Percentiles rank a stretch among this genome's conserved stretches.
phyloP scores from a whole-genome alignment of 2,113 vertebrate species.

The Spheniscus mendiculus region DNA sequence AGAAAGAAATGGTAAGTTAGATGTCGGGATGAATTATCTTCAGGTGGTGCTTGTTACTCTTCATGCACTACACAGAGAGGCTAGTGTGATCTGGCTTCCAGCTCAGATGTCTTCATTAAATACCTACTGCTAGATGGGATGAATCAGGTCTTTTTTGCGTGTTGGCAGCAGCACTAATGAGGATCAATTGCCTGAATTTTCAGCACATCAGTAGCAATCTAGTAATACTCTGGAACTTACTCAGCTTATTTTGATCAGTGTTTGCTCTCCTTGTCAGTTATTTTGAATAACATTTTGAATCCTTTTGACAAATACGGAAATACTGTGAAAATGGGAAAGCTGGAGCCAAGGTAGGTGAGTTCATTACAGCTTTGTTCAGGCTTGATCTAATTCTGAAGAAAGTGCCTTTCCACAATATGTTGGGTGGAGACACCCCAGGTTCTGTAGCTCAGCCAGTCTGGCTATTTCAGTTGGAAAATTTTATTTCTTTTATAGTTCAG shows the following conservation, averaged over 20 bases:
- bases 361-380: constrained; percentile 7
- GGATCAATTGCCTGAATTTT: background rate
- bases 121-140: background rate
- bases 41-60: background rate
- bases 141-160: background rate
- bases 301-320: background rate
- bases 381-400: background rate
- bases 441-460: background rate
- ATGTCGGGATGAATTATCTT: background rate
- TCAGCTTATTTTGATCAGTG: background rate
- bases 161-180: background rate
- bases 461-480: background rate
- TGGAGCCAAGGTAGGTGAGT: background rate
- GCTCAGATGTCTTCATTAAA: background rate
- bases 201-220: background rate
- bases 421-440: background rate
- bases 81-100: background rate
- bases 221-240: background rate
- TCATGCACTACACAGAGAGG: background rate
- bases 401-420: background rate
- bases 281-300: background rate
- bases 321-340: background rate
- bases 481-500: background rate
- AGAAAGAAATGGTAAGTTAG: background rate
- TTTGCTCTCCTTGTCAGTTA: background rate